These are phyloP conservation scores for Tolmerus cingulatus DNA, from an alignment of 2,888 invertebrate genomes.

Conservation along the genomic window DNA sequence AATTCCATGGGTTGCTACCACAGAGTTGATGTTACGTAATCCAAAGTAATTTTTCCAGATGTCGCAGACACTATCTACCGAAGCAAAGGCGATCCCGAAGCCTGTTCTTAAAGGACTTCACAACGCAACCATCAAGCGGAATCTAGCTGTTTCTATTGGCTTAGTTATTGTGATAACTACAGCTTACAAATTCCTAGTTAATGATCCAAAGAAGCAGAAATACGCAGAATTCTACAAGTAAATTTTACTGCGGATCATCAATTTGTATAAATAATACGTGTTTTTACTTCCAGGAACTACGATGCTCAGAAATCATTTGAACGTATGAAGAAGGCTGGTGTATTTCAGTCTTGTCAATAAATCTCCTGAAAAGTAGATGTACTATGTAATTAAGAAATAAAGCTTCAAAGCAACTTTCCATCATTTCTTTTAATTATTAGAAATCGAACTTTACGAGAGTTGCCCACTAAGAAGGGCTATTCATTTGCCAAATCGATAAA, in stretches of 20 bases:
- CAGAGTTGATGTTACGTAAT: background rate
- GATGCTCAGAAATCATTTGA: slow-evolving; percentile 63
- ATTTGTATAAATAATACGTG: background rate
- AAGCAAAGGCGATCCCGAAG: slow-evolving; percentile 61
- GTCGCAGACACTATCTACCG: slow-evolving; percentile 54
- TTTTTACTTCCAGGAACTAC: slow-evolving; percentile 55
- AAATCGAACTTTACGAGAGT: too few relatives aligned
- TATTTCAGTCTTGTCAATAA: slow-evolving; percentile 62
- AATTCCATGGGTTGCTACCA: background rate
- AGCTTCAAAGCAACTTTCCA: background rate
- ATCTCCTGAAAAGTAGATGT: background rate
- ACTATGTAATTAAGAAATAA: background rate
- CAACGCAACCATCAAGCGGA: slow-evolving; percentile 68
- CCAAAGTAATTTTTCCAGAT: background rate
- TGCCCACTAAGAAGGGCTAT: too few relatives aligned
- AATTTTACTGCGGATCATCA: slow-evolving; percentile 52
- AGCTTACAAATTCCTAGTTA: slow-evolving; percentile 65
- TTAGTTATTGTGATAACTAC: slow-evolving; percentile 62
- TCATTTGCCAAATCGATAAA: too few relatives aligned
- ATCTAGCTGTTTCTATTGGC: slow-evolving; percentile 65
- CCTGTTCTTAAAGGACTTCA: slow-evolving; percentile 78
- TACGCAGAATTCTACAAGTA: slow-evolving; percentile 84
- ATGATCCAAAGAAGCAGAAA: slow-evolving; percentile 66
- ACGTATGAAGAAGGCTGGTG: slow-evolving; percentile 61
- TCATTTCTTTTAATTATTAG: background rate